A percentile compares a stretch with the other conserved stretches of the same genome.
These are phyloP conservation scores for Ips typographus DNA, from an alignment of 1,140 invertebrate species.

Conservation along the genomic window DNA sequence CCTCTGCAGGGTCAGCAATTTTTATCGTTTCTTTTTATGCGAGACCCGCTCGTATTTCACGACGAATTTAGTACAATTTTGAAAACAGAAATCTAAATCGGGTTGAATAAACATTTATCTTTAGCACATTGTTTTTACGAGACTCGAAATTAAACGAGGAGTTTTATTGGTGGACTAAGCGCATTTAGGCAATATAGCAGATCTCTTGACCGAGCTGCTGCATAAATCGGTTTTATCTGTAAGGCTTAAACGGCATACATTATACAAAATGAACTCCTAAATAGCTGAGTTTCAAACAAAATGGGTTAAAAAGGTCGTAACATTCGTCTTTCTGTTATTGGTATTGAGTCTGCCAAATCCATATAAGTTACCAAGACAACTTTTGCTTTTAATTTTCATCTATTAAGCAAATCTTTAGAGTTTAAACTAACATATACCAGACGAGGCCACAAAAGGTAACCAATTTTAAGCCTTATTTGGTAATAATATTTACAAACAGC, in stretches of 20 bases:
- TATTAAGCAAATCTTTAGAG: too few species aligned
- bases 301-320: conserved; percentile 1
- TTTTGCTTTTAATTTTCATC: too few species aligned
- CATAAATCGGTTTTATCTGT: conserved; percentile 2
- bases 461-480: too few species aligned
- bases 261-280: conserved; percentile 1
- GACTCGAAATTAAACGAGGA: background rate
- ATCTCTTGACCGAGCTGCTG: background rate
- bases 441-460: too few species aligned
- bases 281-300: background rate
- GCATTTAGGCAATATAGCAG: background rate
- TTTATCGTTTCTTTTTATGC: conserved; percentile 4
- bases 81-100: background rate
- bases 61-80: conserved; percentile 4
- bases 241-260: conserved; percentile 4
- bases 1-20: background rate
- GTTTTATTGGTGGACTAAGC: conserved; percentile 4
- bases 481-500: too few species aligned
- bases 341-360: too few species aligned
- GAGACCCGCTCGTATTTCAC: background rate
- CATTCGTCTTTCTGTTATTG: background rate
- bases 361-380: too few species aligned
- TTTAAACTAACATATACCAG: too few species aligned
- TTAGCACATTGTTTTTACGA: conserved; percentile 14
- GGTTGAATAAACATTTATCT: conserved; percentile 3